A percentile compares a stretch with the other conserved stretches of the same genome.
Evolutionary conservation across 2,113 vertebrate genomes (phyloP).

Genomic region (Lanius ludovicianus): DNA sequence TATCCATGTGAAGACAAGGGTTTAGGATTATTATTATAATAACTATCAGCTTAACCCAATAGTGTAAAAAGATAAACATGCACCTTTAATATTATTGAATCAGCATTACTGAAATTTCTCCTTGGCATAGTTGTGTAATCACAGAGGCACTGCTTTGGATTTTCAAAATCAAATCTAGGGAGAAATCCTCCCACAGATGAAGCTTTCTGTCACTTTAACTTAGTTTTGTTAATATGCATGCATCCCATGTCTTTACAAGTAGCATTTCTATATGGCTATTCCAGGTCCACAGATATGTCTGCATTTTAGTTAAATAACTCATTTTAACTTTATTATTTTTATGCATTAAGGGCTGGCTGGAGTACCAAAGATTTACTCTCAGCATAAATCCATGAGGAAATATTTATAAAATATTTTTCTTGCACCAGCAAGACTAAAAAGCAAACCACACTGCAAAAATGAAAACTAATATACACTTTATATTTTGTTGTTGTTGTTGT

Average conservation of each 20-base stretch:
- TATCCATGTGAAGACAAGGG: not conserved
- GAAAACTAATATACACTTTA: slow-evolving; percentile 75
- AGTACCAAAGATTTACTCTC: slow-evolving; percentile 40
- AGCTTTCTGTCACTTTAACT: not conserved
- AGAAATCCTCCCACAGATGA: not conserved
- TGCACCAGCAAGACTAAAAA: slow-evolving; percentile 77
- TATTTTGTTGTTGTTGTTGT: not conserved
- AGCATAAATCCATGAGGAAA: slow-evolving; percentile 58
- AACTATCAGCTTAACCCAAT: not conserved
- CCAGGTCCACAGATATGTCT: slow-evolving; percentile 25
- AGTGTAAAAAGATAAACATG: slow-evolving; percentile 43
- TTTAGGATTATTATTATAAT: not conserved
- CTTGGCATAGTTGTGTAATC: slow-evolving; percentile 70
- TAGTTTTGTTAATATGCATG: slow-evolving; percentile 42
- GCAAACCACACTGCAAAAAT: slow-evolving; percentile 76
- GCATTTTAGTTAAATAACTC: slow-evolving; percentile 48
- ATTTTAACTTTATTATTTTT: slow-evolving; percentile 27
- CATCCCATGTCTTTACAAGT: slow-evolving; percentile 56
- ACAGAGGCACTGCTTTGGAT: slow-evolving; percentile 70
- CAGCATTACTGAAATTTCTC: slow-evolving; percentile 57
- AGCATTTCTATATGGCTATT: slow-evolving; percentile 58
- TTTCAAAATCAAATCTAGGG: slow-evolving; percentile 38
- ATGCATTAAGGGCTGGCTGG: slow-evolving; percentile 65
- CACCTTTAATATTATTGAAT: slow-evolving; percentile 41
- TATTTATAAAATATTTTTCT: slow-evolving; percentile 73